Evolutionary conservation across 1,140 invertebrate species (phyloP).

Genomic region (Euura saliciscinereae): DNA sequence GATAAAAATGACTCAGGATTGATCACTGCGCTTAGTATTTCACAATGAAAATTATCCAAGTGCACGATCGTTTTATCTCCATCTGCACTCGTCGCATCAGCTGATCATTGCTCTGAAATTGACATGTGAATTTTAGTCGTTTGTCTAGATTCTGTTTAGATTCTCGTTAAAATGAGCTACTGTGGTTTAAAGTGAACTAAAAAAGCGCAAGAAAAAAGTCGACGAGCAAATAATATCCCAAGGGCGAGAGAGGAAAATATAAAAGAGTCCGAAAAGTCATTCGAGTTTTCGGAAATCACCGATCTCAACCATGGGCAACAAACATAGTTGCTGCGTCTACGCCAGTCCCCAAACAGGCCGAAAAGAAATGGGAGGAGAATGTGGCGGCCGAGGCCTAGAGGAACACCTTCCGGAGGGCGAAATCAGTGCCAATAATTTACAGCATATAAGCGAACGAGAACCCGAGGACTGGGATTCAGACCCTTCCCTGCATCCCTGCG

Average conservation of each 20-base stretch:
- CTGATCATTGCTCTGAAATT: neutral
- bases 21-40: neutral
- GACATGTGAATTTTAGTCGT: neutral
- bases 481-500: conserved; percentile 94
- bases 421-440: conserved; percentile 86
- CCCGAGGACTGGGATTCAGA: conserved; percentile 92
- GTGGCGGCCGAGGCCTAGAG: conserved; percentile 63
- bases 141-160: neutral
- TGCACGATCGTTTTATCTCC: neutral
- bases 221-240: neutral
- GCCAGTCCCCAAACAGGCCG: conserved; percentile 67
- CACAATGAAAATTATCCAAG: neutral
- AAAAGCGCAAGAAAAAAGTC: neutral
- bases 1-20: neutral
- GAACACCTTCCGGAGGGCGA: conserved; percentile 76
- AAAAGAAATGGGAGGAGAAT: conserved; percentile 57
- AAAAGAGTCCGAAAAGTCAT: neutral
- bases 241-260: neutral
- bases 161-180: no score
- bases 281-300: neutral
- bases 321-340: conserved; percentile 78
- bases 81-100: neutral
- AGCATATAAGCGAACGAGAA: conserved; percentile 98
- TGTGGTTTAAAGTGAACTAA: neutral
- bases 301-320: conserved; percentile 71